Percentiles rank a stretch among this genome's conserved stretches.
Evolutionary conservation across 2,888 invertebrate genomes (phyloP).

Genomic region (Pyralis farinalis): DNA sequence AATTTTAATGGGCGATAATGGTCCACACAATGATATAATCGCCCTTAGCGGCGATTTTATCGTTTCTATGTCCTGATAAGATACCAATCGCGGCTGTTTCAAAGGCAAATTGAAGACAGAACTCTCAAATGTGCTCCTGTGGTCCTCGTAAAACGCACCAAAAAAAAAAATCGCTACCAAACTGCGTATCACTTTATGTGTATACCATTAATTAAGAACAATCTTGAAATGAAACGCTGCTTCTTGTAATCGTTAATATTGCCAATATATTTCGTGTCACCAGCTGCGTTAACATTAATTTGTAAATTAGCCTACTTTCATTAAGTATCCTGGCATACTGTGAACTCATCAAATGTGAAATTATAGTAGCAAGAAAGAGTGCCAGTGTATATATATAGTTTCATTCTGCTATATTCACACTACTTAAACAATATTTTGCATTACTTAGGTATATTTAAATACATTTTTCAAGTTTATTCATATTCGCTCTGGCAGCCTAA

Average conservation of each 20-base stretch:
- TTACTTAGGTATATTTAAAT: no score
- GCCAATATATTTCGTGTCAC: slow-evolving; percentile 1
- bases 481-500: no score
- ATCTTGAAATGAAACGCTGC: slow-evolving; percentile 1
- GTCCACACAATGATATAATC: slow-evolving; percentile 76
- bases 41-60: slow-evolving; percentile 66
- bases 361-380: no score
- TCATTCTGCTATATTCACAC: no score
- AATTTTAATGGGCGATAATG: slow-evolving; percentile 76
- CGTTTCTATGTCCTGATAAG: slow-evolving; percentile 67
- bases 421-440: no score
- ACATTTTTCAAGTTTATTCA: no score
- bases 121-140: slow-evolving; percentile 45
- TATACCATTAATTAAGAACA: neutral
- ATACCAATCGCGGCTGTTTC: slow-evolving; percentile 62
- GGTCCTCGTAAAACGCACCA: slow-evolving; percentile 31
- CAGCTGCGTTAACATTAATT: neutral
- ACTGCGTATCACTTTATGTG: slow-evolving; percentile 6
- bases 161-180: slow-evolving; percentile 12
- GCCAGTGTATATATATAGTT: no score
- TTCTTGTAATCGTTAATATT: slow-evolving; percentile 3
- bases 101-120: slow-evolving; percentile 73
- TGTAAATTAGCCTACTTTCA: neutral
- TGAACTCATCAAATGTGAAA: no score
- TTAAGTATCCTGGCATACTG: no score